Evolutionary conservation across 2,797 vertebrate genomes (phyloP).

Genomic region (Cyclura pinguis): DNA sequence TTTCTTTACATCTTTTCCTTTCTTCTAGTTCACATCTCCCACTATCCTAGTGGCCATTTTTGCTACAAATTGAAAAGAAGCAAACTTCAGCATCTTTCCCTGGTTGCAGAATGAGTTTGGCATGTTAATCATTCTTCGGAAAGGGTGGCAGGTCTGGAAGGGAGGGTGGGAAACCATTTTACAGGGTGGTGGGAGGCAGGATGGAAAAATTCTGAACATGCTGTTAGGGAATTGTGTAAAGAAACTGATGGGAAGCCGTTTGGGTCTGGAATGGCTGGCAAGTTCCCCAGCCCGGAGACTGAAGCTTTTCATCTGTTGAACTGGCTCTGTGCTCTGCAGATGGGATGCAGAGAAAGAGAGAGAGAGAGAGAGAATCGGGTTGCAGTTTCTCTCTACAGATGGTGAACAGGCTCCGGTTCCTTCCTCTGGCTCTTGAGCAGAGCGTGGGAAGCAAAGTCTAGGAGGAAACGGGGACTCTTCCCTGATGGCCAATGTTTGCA

Average conservation of each 20-base stretch:
- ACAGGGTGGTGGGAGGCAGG: no score
- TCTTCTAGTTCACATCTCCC: not conserved
- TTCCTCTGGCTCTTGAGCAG: not conserved
- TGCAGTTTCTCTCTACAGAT: slow-evolving; percentile 21
- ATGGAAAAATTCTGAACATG: not conserved
- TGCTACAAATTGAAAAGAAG: not conserved
- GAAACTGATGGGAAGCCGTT: not conserved
- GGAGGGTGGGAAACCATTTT: not conserved
- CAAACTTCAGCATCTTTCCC: not conserved
- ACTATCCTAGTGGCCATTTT: no score
- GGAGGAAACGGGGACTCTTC: not conserved
- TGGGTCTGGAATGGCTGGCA: not conserved
- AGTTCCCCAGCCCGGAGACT: slow-evolving; percentile 43
- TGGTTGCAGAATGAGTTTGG: not conserved
- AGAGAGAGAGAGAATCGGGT: not conserved
- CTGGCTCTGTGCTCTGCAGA: slow-evolving; percentile 35
- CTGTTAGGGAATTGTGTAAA: not conserved
- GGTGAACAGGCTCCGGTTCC: slow-evolving; percentile 30
- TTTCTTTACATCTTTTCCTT: no score
- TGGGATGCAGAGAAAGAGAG: slow-evolving; percentile 38
- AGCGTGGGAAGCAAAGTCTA: not conserved
- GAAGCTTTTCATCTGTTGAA: slow-evolving; percentile 34
- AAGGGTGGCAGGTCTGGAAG: not conserved
- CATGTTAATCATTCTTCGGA: not conserved
- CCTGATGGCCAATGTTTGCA: slow-evolving; percentile 45